Base-by-base conservation (phyloP, 2,888 invertebrate species). In the Drosophila algonquin region DNA sequence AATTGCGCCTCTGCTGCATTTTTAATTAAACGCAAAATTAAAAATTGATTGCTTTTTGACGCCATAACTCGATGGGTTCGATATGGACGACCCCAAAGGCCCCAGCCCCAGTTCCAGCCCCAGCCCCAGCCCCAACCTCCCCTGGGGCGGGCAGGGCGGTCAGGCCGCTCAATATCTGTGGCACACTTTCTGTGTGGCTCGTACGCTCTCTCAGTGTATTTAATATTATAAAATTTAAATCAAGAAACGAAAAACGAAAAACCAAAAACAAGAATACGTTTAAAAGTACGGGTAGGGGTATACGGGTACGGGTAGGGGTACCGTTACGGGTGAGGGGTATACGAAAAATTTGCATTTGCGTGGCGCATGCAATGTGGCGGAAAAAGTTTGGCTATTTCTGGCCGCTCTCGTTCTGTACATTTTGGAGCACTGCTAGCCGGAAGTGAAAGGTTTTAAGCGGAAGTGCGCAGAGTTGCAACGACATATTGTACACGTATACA, bases 1-100 rank as follows among this genome's bases (percentile, higher is more conserved):
- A 83, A 86, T 83, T 87, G 76, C 64, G 63, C 47, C 67, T 55
- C 60, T 63, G 68, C 63, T 81, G 77, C 68, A 85, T 82, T 83
- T 87, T 87, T 87, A 85, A 83, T 87, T 81, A 83, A 83, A 72
- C 82, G 55, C 67, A 67, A 87, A 81, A 83, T 87, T 82, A 81
- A 83, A 87, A 87, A 85, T 83, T 83, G 83, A 83, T 83, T 87
- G 82, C 78, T 80, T 83, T 83, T 68, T 80, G 82, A 78, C 72
- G 77, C 81, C 77, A 77, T 72, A 72, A 61, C 68, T 78, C 62
- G 30, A 30, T 30, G 16, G 54, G 40, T 21, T 14, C 54, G 45
- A 14, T n/a, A n/a, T 14, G n/a, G 8, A 7, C 8, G 8, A 7
- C 8, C 6, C 40, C 6, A 24, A 24, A 24, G 24, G 2, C n/a